Base-by-base conservation (phyloP, 2,113 vertebrate species). In the Calyptommatus sinebrachiatus region DNA sequence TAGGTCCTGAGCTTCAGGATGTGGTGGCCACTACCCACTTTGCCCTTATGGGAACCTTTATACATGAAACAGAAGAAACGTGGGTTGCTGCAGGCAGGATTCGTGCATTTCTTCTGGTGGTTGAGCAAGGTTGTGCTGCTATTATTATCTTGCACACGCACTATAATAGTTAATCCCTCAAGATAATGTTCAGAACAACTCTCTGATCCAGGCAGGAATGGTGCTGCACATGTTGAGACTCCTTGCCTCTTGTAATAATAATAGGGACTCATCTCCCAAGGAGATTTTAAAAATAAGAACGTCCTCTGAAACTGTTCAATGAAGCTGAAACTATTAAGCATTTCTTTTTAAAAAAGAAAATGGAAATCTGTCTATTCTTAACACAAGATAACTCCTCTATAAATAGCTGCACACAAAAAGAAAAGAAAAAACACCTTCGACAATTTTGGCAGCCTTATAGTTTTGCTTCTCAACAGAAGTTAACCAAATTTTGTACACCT, bases 241-340 rank as follows among this genome's bases (percentile, higher is more conserved):
- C 71, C 35, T 2, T 63, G 18, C 21, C 66, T 5, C 1, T 2
- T 63, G 0, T 8, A 77, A 18, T 1, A 76, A 57, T 77, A 65
- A 81, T 20, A 83, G 48, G 80, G 75, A 29, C 26, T 76, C 0
- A 31, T 28, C 31, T 31, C 77, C 31, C 31, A 71, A 85, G 88
- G 84, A 62, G 3, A 61, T 35, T 66, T 31, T 41, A 68, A 31
- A 14, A 18, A 22, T 61, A 12, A 50, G 8, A 81, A 76, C 65
- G 72, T 0, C 2, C 83, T 85, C 62, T 84, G 76, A 84, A 89
- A 87, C 63, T 77, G 16, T 68, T 84, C 0, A 8, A 71, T 83
- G 67, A 79, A 50, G 7, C 28, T 26, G 21, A 66, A 85, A 74
- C 4, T 62, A 63, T 70, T 86, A 6, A 68, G 84, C n/a, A 46